Conservation (phyloP, 2,888 invertebrate genomes). For the Empis livida region DNA sequence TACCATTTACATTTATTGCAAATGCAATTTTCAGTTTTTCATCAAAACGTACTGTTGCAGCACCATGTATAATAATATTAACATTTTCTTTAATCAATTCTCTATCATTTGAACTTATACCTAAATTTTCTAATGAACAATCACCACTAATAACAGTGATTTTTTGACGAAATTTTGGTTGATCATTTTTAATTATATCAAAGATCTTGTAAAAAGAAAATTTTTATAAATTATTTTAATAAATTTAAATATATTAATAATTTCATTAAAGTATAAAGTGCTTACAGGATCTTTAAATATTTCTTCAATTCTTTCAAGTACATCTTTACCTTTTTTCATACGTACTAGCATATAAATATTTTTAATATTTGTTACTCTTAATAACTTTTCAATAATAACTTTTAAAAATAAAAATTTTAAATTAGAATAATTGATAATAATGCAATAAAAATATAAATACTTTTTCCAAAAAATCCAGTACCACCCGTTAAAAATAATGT, state of each 20-base stretch:
- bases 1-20: slow-evolving; percentile 55
- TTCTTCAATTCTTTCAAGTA: slow-evolving; percentile 50
- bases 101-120: slow-evolving; percentile 29
- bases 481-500: slow-evolving; percentile 48
- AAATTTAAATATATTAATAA: no score
- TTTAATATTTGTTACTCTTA: slow-evolving; percentile 42
- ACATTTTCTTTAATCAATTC: slow-evolving; percentile 23
- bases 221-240: no score
- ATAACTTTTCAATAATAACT: slow-evolving; percentile 47
- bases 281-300: slow-evolving; percentile 53
- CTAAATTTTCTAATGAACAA: slow-evolving; percentile 28
- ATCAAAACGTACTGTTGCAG: slow-evolving; percentile 74
- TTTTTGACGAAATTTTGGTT: slow-evolving; percentile 30
- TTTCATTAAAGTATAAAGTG: no score
- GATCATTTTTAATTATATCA: slow-evolving; percentile 16
- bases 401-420: slow-evolving; percentile 7
- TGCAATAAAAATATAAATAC: slow-evolving; percentile 15
- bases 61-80: slow-evolving; percentile 68
- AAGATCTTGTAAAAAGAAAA: slow-evolving; percentile 14
- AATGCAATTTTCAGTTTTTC: slow-evolving; percentile 54
- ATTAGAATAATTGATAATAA: not conserved
- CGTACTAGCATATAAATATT: slow-evolving; percentile 44
- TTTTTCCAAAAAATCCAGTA: slow-evolving; percentile 40
- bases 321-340: slow-evolving; percentile 47
- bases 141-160: slow-evolving; percentile 33